These are phyloP conservation scores for Procavia capensis DNA, from an alignment of 2,113 vertebrate species.

Conservation along the genomic window DNA sequence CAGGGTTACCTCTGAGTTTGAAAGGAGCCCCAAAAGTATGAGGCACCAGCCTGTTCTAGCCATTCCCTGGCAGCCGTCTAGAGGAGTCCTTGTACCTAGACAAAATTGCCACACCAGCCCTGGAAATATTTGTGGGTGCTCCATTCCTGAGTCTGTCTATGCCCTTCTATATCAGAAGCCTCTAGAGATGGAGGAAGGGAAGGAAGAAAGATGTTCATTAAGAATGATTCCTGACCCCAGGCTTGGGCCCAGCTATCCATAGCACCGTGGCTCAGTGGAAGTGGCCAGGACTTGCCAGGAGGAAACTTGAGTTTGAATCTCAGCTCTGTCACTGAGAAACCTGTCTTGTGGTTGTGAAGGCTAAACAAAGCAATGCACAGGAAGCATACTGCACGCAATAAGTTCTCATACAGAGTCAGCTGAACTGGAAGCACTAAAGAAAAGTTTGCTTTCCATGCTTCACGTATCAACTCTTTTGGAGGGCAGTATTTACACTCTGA, in stretches of 20 bases:
- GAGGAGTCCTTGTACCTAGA: not conserved
- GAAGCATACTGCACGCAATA: not conserved
- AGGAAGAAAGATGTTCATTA: not conserved
- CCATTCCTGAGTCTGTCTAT: not conserved
- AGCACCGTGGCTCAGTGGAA: not conserved
- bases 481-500: not conserved
- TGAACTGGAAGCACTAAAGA: not conserved
- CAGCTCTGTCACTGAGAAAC: not conserved
- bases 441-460: not conserved
- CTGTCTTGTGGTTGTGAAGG: not conserved
- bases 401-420: not conserved
- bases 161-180: not conserved
- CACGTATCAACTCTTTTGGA: constrained; percentile 12
- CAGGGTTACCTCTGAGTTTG: too few relatives aligned
- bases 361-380: not conserved
- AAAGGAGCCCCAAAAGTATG: not conserved
- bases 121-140: not conserved
- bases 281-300: not conserved
- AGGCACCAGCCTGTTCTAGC: not conserved
- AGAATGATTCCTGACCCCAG: not conserved
- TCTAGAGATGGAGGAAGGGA: not conserved
- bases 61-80: not conserved
- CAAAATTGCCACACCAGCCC: not conserved
- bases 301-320: constrained; percentile 5
- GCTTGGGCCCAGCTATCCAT: not conserved